These are phyloP conservation scores for Onychomys arenicola DNA, from an alignment of 2,797 vertebrate species.

Conservation along the genomic window DNA sequence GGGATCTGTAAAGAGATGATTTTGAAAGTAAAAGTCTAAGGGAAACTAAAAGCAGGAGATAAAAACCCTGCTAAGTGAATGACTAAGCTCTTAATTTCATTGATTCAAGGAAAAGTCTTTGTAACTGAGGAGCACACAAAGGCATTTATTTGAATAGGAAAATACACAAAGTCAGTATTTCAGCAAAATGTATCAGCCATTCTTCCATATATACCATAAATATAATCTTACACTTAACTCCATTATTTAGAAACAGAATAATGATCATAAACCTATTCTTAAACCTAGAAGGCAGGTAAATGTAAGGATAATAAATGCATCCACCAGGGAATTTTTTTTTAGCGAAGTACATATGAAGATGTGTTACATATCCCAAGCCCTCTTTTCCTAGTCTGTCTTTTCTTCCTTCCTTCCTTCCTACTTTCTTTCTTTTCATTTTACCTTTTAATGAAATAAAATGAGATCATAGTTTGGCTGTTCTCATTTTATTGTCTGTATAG, in stretches of 20 bases:
- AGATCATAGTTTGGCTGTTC: conserved; percentile 27
- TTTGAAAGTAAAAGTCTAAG: not conserved
- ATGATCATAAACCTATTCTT: conserved; percentile 38
- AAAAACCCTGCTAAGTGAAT: not conserved
- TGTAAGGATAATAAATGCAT: conserved; percentile 46
- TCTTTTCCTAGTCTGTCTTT: conserved; percentile 46
- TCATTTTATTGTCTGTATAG: conserved; percentile 20
- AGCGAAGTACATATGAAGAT: conserved; percentile 37
- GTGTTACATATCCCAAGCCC: not conserved
- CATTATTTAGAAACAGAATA: conserved; percentile 2
- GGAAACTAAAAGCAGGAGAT: not conserved
- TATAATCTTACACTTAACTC: not conserved
- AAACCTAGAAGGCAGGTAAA: conserved; percentile 29
- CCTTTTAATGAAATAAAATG: conserved; percentile 49
- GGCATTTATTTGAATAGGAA: not conserved
- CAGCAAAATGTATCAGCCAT: not conserved
- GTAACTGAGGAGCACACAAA: not conserved
- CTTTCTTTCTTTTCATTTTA: conserved; percentile 41
- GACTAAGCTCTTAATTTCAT: not conserved
- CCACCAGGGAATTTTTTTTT: conserved; percentile 7
- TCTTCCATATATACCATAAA: not conserved
- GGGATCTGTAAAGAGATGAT: conserved; percentile 10
- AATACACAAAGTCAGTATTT: not conserved
- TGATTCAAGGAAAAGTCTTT: conserved; percentile 3
- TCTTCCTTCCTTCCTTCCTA: not conserved